Evolutionary conservation across 2,797 vertebrate species (phyloP).

Genomic region (Clamator glandarius): DNA sequence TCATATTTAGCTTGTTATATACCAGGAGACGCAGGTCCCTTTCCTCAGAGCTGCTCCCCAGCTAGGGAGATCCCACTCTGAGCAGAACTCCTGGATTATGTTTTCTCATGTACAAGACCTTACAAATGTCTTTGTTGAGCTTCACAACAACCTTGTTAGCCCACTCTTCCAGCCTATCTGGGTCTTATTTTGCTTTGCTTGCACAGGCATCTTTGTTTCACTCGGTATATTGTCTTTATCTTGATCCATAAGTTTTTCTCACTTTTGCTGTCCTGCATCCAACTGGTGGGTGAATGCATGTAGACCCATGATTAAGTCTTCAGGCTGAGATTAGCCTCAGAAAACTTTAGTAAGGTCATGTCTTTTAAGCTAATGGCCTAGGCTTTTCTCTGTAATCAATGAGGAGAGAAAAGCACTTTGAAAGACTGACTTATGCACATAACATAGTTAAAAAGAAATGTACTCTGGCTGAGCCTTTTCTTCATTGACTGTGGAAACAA

Average conservation of each 20-base stretch:
- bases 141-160: no score
- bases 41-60: no score
- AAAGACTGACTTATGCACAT: background rate
- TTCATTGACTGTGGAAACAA: background rate
- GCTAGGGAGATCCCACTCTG: no score
- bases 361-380: background rate
- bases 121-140: no score
- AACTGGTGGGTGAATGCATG: accelerated
- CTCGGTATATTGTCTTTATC: background rate
- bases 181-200: background rate
- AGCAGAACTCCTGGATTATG: no score
- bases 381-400: background rate
- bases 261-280: background rate
- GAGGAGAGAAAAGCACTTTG: background rate
- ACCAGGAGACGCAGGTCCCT: no score
- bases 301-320: background rate
- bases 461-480: background rate
- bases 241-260: background rate
- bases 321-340: background rate
- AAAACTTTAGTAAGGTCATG: background rate
- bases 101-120: no score
- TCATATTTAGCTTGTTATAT: no score
- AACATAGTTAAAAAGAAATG: background rate
- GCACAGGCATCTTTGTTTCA: background rate
- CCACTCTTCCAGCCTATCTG: no score